Percentiles rank a stretch among this genome's conserved stretches.
Conservation (phyloP, 2,888 invertebrate genomes). For the Eremobia ochroleuca region DNA sequence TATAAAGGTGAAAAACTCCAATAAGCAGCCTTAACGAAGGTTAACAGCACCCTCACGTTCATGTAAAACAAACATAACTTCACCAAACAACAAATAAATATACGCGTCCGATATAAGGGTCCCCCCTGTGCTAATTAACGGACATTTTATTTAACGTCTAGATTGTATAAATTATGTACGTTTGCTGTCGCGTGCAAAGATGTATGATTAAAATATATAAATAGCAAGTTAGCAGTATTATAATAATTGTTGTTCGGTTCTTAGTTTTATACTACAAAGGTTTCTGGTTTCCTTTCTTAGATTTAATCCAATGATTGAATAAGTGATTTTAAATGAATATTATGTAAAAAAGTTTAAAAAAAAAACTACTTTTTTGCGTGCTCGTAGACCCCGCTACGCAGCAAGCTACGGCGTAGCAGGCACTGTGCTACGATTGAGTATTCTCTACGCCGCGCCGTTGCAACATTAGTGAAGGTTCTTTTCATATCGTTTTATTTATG, state of each 20-base stretch:
- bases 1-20: neutral
- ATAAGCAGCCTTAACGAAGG: neutral
- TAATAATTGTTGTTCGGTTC: slow-evolving; percentile 9
- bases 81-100: slow-evolving; percentile 12
- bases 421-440: neutral
- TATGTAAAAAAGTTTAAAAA: neutral
- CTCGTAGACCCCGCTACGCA: slow-evolving; percentile 26
- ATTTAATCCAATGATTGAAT: neutral
- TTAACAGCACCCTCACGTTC: slow-evolving; percentile 6
- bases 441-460: neutral
- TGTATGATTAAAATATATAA: slow-evolving; percentile 18
- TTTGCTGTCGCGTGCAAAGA: slow-evolving; percentile 38
- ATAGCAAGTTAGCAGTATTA: neutral
- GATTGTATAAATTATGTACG: slow-evolving; percentile 45
- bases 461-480: neutral
- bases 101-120: slow-evolving; percentile 1
- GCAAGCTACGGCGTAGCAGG: slow-evolving; percentile 28
- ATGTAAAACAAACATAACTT: slow-evolving; percentile 42
- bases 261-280: neutral
- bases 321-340: neutral
- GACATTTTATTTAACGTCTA: slow-evolving; percentile 13
- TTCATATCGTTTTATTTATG: neutral
- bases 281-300: neutral
- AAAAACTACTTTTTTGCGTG: neutral
- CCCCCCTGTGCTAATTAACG: slow-evolving; percentile 27